Conservation (phyloP, 64 coral and sea anemone genomes). For the Hydrozoanthus tunicans region DNA sequence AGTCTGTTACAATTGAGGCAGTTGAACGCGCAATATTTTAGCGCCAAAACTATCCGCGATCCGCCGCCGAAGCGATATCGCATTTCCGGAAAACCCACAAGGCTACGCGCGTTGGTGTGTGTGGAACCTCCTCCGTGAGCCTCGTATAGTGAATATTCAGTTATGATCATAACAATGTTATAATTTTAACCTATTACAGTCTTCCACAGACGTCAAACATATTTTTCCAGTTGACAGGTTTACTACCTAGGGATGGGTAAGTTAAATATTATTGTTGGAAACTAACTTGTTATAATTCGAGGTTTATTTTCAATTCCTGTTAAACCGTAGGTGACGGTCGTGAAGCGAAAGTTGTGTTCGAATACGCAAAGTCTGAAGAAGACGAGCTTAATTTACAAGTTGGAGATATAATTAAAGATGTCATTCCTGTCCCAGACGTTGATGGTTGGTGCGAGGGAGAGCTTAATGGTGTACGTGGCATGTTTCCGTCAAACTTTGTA, state of each 20-base stretch:
- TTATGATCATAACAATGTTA: background rate
- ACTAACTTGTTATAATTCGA: background rate
- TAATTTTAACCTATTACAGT: background rate
- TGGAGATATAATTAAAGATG: slow-evolving; percentile 75
- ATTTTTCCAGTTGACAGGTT: background rate
- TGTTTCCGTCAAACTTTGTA: slow-evolving; percentile 85
- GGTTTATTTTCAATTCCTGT: background rate
- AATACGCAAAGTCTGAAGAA: slow-evolving; percentile 48
- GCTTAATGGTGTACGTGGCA: slow-evolving; percentile 61
- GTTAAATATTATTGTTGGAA: background rate
- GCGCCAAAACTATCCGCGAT: too few species aligned
- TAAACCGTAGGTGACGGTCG: slow-evolving; percentile 54
- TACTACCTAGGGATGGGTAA: slow-evolving; percentile 30
- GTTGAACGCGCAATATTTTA: too few species aligned
- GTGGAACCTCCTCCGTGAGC: slow-evolving; percentile 30
- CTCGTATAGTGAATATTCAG: background rate
- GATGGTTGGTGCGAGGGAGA: slow-evolving; percentile 87
- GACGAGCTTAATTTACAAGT: slow-evolving; percentile 70
- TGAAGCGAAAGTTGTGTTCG: slow-evolving; percentile 74
- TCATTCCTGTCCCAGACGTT: slow-evolving; percentile 57
- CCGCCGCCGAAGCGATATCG: background rate
- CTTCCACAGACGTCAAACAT: background rate
- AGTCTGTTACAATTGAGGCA: too few species aligned
- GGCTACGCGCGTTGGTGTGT: background rate
- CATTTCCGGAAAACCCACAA: slow-evolving; percentile 39